Conservation (phyloP, 2,113 vertebrate genomes). For the Erinaceus europaeus region DNA sequence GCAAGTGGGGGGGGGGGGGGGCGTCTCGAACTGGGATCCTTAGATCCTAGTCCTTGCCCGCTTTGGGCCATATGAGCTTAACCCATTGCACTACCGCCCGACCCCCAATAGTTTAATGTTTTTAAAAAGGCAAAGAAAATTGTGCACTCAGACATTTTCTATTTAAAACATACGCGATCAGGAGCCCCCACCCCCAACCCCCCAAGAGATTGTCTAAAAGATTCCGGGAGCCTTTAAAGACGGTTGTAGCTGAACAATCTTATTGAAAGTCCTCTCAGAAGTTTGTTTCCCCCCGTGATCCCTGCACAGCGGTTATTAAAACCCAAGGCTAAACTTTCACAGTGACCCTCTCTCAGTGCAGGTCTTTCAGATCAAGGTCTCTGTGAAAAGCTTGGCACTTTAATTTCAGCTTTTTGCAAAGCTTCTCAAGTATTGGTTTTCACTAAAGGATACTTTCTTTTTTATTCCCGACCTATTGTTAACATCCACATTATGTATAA, state of each 20-base stretch:
- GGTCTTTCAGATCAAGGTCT: neutral
- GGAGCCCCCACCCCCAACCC: too few species aligned
- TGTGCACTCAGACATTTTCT: neutral
- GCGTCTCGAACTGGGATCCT: too few species aligned
- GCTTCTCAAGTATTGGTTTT: neutral
- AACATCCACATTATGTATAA: conserved; percentile 51
- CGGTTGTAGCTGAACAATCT: neutral
- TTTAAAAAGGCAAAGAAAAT: neutral
- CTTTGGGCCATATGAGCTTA: too few species aligned
- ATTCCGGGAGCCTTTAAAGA: neutral
- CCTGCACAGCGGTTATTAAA: conserved; percentile 32
- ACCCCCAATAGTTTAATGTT: neutral
- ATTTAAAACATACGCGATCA: too few species aligned
- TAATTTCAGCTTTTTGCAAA: conserved; percentile 30
- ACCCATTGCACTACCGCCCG: too few species aligned
- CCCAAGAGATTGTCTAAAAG: conserved; percentile 9
- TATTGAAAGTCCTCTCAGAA: conserved; percentile 30
- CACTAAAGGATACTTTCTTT: neutral
- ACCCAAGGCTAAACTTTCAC: conserved; percentile 5
- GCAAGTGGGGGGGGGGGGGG: too few species aligned
- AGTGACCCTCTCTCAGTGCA: neutral
- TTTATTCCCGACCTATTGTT: conserved; percentile 5
- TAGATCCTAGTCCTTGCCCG: too few species aligned
- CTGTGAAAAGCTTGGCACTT: conserved; percentile 24
- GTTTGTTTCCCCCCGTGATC: conserved; percentile 36